phyloP scores from a whole-genome alignment of 30 jellyfish, hydroid and myxozoan genomes.

The Morbakka virulenta region DNA sequence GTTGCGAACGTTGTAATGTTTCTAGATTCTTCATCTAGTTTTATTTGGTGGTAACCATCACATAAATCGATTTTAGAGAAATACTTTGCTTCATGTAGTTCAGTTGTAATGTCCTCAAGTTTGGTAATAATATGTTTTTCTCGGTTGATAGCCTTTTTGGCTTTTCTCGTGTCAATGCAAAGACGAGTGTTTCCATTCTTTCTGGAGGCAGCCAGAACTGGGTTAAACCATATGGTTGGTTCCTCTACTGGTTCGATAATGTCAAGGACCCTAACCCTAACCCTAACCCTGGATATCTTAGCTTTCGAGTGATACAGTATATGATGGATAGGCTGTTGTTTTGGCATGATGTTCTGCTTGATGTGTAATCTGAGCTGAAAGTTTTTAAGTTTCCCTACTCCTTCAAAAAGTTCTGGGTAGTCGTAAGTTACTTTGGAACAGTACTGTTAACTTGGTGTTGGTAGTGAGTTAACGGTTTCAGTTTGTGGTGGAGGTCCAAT shows the following conservation, averaged over 20 bases:
- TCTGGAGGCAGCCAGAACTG: background rate
- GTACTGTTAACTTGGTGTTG: too few species aligned
- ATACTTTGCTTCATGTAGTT: conserved; percentile 24
- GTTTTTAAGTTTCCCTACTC: conserved; percentile 38
- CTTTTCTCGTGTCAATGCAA: conserved; percentile 31
- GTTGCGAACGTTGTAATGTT: conserved; percentile 53
- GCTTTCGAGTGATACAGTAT: too few species aligned
- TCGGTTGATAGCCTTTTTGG: conserved; percentile 17
- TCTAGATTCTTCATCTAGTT: conserved; percentile 21
- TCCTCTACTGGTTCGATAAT: conserved; percentile 40
- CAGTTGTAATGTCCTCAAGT: conserved; percentile 29
- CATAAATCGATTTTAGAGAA: conserved; percentile 22
- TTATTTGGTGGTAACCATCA: conserved; percentile 37
- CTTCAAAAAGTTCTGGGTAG: too few species aligned
- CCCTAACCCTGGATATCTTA: too few species aligned
- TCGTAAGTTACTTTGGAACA: too few species aligned
- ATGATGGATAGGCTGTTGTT: too few species aligned
- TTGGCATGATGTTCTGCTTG: conserved; percentile 3
- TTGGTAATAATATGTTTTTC: conserved; percentile 33
- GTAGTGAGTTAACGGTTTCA: too few species aligned
- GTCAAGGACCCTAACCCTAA: conserved; percentile 8
- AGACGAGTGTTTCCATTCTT: conserved; percentile 3
- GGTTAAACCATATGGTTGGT: too few species aligned
- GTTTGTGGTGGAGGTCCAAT: conserved; percentile 11
- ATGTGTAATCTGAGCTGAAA: too few species aligned